Conservation (phyloP, 2,113 vertebrate genomes). For the Laticauda laticaudata region DNA sequence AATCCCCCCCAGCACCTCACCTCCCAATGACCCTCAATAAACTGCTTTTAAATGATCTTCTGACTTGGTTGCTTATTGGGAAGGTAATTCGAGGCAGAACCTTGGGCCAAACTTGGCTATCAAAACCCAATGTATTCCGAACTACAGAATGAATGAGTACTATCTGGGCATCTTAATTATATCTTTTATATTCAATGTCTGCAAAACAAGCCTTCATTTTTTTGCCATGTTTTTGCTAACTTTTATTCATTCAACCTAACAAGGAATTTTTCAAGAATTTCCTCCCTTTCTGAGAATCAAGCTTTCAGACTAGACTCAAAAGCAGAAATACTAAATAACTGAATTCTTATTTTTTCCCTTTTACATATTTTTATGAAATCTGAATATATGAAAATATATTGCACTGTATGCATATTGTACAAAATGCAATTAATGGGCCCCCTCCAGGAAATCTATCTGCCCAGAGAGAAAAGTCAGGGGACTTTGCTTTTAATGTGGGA, state of each 20-base stretch:
- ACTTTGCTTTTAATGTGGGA: too few relatives aligned
- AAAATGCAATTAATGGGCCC: background rate
- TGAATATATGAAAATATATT: background rate
- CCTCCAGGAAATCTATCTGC: too few relatives aligned
- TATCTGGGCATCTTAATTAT: background rate
- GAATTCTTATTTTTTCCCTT: background rate
- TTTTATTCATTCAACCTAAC: background rate
- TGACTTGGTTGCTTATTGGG: too few relatives aligned
- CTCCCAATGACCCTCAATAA: too few relatives aligned
- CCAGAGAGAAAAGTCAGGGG: too few relatives aligned
- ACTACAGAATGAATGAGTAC: background rate
- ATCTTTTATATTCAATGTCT: background rate
- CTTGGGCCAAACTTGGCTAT: too few relatives aligned
- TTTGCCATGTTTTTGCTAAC: background rate
- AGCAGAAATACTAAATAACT: background rate
- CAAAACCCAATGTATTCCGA: background rate
- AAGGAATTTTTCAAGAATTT: background rate
- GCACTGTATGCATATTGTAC: background rate
- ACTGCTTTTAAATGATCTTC: too few relatives aligned
- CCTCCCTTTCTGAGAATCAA: background rate
- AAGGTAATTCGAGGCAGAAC: too few relatives aligned
- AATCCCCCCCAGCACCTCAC: too few relatives aligned
- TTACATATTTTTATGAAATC: background rate
- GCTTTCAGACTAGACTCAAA: background rate
- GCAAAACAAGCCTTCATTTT: background rate